Percentiles rank a stretch among this genome's conserved stretches.
These are phyloP conservation scores for Bos indicus DNA, from an alignment of 2,113 vertebrate genomes.

Conservation along the genomic window DNA sequence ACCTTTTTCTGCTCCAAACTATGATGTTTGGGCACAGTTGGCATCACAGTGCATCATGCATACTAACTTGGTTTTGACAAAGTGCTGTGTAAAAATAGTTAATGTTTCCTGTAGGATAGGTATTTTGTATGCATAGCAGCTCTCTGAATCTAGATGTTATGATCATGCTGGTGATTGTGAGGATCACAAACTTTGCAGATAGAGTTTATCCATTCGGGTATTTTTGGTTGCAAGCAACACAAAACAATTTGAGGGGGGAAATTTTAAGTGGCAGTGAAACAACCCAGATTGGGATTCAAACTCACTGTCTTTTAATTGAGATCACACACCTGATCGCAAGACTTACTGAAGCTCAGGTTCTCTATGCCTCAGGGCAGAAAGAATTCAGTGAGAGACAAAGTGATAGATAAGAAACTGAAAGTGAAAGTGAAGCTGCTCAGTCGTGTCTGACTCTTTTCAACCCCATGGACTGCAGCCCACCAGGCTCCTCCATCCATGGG, in stretches of 20 bases:
- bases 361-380: neutral
- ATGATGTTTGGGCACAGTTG: neutral
- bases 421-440: neutral
- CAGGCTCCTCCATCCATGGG: neutral
- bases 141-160: neutral
- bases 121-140: neutral
- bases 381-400: neutral
- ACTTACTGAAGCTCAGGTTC: neutral
- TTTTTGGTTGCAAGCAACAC: neutral
- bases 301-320: neutral
- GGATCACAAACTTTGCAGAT: neutral
- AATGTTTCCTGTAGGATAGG: neutral
- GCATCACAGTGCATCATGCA: neutral
- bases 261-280: neutral
- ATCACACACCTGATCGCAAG: neutral
- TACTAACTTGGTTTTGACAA: neutral
- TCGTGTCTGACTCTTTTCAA: neutral
- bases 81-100: neutral
- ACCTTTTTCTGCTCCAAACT: neutral
- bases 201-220: neutral
- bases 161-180: neutral
- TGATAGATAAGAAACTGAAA: neutral
- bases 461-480: neutral
- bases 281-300: neutral
- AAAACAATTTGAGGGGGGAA: neutral